Percentiles rank a stretch among this genome's conserved stretches.
Evolutionary conservation across 2,797 vertebrate species (phyloP).

Genomic region (Crocodylus rhombifer): DNA sequence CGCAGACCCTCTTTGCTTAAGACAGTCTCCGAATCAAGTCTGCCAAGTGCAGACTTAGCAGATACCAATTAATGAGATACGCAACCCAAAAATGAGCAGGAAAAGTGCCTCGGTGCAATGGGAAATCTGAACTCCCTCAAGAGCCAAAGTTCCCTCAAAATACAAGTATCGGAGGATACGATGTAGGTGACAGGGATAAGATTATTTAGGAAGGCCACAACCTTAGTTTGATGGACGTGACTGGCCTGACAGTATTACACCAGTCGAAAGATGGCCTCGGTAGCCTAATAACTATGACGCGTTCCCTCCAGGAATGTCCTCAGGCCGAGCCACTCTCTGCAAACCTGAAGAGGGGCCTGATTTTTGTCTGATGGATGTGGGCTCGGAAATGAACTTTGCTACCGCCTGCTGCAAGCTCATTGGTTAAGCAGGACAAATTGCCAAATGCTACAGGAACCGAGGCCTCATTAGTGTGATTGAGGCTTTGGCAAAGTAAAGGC

Average conservation of each 20-base stretch:
- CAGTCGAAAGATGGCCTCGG: not conserved
- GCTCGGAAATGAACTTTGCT: not conserved
- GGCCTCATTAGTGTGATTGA: not conserved
- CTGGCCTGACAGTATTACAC: accelerated
- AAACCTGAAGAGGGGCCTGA: not conserved
- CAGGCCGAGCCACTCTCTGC: not conserved
- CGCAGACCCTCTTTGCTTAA: not conserved
- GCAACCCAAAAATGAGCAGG: not conserved
- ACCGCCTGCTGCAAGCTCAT: conserved; percentile 39
- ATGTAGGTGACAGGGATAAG: not conserved
- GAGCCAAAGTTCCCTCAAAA: not conserved
- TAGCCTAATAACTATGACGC: accelerated
- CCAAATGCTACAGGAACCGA: not conserved
- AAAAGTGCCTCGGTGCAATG: not conserved
- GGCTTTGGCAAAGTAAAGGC: not conserved
- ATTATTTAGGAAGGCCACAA: not conserved
- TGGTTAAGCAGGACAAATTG: not conserved
- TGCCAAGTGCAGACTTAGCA: not conserved
- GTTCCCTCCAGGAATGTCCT: not conserved
- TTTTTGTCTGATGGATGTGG: not conserved
- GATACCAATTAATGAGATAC: not conserved
- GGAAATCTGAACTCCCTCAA: not conserved
- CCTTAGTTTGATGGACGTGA: accelerated
- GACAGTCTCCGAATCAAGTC: not conserved
- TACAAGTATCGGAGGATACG: not conserved